phyloP scores from a whole-genome alignment of 1,140 invertebrate species.

The Bombus haemorrhoidalis region DNA sequence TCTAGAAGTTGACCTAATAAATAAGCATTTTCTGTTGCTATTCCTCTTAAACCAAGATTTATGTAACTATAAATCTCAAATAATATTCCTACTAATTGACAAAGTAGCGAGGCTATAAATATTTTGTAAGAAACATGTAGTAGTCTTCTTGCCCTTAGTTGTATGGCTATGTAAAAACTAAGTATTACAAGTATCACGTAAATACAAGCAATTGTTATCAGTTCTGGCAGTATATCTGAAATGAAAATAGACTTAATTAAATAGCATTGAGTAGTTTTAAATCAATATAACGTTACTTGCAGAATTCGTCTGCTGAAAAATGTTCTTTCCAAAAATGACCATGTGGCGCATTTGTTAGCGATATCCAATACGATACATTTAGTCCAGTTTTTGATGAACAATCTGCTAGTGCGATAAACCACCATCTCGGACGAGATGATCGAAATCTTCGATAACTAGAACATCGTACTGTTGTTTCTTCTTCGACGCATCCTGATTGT shows the following conservation, averaged over 20 bases:
- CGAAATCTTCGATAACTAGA: conserved; percentile 71
- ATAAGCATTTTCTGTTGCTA: conserved; percentile 18
- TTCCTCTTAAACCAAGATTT: conserved; percentile 63
- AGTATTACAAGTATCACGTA: conserved; percentile 79
- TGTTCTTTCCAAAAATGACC: conserved; percentile 92
- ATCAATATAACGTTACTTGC: conserved; percentile 84
- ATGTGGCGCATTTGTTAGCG: conserved; percentile 90
- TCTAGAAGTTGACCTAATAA: conserved; percentile 86
- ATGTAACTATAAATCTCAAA: conserved; percentile 60
- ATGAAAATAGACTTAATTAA: conserved; percentile 61
- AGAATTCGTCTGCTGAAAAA: conserved; percentile 96
- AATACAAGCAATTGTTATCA: conserved; percentile 85
- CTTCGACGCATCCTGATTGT: conserved; percentile 64
- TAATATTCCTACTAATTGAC: conserved; percentile 84
- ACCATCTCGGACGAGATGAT: conserved; percentile 75
- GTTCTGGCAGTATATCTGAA: conserved; percentile 89
- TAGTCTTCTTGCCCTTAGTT: conserved; percentile 89
- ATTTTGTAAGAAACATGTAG: conserved; percentile 95
- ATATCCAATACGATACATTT: conserved; percentile 74
- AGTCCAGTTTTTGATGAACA: conserved; percentile 70
- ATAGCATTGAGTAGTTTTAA: not conserved
- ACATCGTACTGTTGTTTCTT: conserved; percentile 58
- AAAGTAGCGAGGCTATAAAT: conserved; percentile 88
- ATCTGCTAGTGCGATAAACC: conserved; percentile 75
- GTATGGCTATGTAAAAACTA: conserved; percentile 86